Percentiles rank a stretch among this genome's conserved stretches.
Conservation (phyloP, 2,888 invertebrate species). For the Gastracanthus pulcherrimus region DNA sequence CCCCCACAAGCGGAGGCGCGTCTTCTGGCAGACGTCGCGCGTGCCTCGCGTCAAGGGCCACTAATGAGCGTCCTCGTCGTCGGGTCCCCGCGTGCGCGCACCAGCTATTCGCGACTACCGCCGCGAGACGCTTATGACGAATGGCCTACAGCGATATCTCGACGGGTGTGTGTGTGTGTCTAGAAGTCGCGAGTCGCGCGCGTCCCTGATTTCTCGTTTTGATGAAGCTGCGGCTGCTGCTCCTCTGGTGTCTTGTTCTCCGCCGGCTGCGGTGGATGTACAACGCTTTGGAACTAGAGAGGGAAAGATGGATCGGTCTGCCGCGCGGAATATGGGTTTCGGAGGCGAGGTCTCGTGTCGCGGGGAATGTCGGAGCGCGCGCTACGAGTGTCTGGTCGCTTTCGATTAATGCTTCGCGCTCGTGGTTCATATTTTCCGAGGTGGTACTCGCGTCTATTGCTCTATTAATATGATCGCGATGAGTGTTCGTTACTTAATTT, state of each 20-base stretch:
- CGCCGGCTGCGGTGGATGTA: background rate
- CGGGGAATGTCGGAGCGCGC: too few relatives aligned
- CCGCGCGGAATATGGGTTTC: background rate
- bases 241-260: background rate
- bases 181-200: too few relatives aligned
- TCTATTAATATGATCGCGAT: background rate
- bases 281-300: background rate
- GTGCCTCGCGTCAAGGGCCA: conserved; percentile 65
- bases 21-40: conserved; percentile 49
- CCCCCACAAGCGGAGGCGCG: background rate
- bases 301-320: background rate
- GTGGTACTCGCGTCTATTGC: background rate
- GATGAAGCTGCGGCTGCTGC: background rate
- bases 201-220: background rate
- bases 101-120: too few relatives aligned
- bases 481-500: background rate
- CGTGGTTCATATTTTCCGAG: conserved; percentile 10
- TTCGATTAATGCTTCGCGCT: too few relatives aligned
- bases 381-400: too few relatives aligned
- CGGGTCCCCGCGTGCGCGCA: conserved; percentile 31
- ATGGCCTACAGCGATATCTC: conserved; percentile 58
- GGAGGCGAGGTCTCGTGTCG: too few relatives aligned
- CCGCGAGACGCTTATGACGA: conserved; percentile 67
- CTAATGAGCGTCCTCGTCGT: conserved; percentile 67
- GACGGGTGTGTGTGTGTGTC: too few relatives aligned